A percentile compares a stretch with the other conserved stretches of the same genome.
phyloP scores from a whole-genome alignment of 2,113 vertebrate species.

The Turdus rufiventris region DNA sequence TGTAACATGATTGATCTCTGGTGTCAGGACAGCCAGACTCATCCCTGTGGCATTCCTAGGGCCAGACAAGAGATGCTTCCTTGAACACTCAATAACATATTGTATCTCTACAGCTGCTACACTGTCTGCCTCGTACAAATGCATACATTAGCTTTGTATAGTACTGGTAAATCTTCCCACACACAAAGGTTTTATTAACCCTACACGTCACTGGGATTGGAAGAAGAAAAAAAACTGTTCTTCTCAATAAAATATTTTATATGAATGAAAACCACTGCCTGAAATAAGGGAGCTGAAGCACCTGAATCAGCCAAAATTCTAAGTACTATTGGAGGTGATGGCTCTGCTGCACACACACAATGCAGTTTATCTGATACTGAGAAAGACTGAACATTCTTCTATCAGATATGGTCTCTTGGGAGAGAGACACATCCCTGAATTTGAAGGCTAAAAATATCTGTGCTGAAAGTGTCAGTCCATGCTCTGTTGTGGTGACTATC shows the following conservation, averaged over 20 bases:
- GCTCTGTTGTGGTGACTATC: neutral
- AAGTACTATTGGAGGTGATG: neutral
- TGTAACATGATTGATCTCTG: neutral
- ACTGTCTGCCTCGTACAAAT: neutral
- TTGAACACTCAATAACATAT: neutral
- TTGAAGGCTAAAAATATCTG: neutral
- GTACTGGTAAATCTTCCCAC: neutral
- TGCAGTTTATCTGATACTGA: neutral
- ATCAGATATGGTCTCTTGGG: neutral
- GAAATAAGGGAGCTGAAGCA: neutral
- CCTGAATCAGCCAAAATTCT: neutral
- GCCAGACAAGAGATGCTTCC: neutral
- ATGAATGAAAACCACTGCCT: neutral
- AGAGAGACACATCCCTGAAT: neutral
- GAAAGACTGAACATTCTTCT: rapidly evolving
- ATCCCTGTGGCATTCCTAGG: neutral
- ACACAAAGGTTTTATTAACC: neutral
- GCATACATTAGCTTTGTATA: neutral
- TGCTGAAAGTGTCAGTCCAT: neutral
- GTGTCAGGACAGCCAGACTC: neutral
- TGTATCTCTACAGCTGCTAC: neutral
- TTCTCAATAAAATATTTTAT: neutral
- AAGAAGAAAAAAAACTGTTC: neutral
- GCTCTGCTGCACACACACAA: neutral
- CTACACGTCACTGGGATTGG: neutral